Conservation (phyloP, 2,888 invertebrate species). For the Tenthredo notha region DNA sequence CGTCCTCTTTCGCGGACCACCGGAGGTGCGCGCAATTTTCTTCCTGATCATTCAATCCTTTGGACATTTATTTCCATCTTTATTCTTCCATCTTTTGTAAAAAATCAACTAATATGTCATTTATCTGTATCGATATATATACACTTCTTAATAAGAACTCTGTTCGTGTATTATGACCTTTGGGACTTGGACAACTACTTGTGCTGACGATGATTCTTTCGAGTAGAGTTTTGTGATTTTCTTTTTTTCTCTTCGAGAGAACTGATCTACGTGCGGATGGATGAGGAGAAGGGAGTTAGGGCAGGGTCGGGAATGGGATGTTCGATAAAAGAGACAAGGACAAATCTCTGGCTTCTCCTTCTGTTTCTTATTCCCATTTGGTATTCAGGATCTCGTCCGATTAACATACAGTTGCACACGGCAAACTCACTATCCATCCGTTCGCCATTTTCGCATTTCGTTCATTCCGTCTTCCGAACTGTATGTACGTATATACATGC, state of each 20-base stretch:
- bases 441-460: slow-evolving; percentile 65
- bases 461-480: slow-evolving; percentile 54
- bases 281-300: slow-evolving; percentile 1
- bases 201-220: neutral
- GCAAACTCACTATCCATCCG: slow-evolving; percentile 68
- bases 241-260: neutral
- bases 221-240: too few relatives aligned
- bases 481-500: slow-evolving; percentile 56
- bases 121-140: neutral
- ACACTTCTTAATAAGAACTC: neutral
- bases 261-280: neutral
- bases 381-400: slow-evolving; percentile 74
- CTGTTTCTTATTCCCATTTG: slow-evolving; percentile 67
- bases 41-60: neutral
- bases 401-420: slow-evolving; percentile 75
- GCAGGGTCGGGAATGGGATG: slow-evolving; percentile 35
- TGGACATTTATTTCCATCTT: neutral
- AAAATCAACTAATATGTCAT: neutral
- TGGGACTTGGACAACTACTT: neutral
- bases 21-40: slow-evolving; percentile 43
- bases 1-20: slow-evolving; percentile 41
- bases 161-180: neutral
- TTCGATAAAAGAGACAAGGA: slow-evolving; percentile 53
- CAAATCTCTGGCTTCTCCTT: slow-evolving; percentile 46
- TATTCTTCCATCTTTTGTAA: neutral